Conservation (phyloP, 2,113 vertebrate genomes). For the human (Homo sapiens) region GRCh38 chr2:219274001-219274500, state of each 20-base stretch:
- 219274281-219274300: neutral
- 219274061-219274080: neutral
- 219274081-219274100: constrained; percentile 13
- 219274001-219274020: neutral
- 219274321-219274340: neutral
- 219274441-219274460: neutral
- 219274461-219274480: neutral
- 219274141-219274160: neutral
- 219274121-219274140: constrained; percentile 38
- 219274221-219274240: neutral
- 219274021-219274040: neutral
- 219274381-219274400: neutral
- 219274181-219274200: neutral
- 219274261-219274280: neutral
- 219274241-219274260: neutral
- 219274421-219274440: neutral
- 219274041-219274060: neutral
- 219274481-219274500: neutral
- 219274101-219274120: constrained; percentile 59
- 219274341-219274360: neutral
- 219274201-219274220: neutral
- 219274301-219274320: neutral
- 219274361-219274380: neutral
- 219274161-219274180: neutral
- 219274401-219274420: neutral